Evolutionary conservation across 2,888 invertebrate genomes (phyloP).

Genomic region (Synergus laeviventris): DNA sequence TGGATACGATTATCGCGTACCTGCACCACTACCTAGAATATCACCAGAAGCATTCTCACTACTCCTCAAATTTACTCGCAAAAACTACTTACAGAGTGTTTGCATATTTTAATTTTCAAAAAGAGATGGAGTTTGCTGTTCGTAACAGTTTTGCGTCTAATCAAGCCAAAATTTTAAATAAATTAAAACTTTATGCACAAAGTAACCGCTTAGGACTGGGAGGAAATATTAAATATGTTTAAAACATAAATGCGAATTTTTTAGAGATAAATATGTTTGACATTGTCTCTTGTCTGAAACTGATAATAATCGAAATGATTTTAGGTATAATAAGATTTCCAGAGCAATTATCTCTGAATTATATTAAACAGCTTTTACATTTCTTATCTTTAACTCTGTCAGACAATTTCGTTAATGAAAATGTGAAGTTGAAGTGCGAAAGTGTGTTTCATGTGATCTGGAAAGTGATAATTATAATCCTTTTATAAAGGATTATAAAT

Average conservation of each 20-base stretch:
- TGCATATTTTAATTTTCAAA: not conserved
- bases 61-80: constrained; percentile 7
- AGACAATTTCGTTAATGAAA: not conserved
- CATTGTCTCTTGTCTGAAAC: constrained; percentile 25
- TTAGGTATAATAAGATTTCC: constrained; percentile 3
- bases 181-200: not conserved
- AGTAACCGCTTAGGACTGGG: not conserved
- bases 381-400: not conserved
- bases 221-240: not conserved
- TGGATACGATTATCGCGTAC: constrained; percentile 26
- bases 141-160: not conserved
- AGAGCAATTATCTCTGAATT: constrained; percentile 6
- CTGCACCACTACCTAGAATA: constrained; percentile 14
- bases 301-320: constrained; percentile 17
- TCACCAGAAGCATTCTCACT: not conserved
- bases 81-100: not conserved
- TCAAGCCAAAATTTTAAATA: not conserved
- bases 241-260: not conserved
- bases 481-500: too few relatives aligned
- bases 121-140: not conserved
- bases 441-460: too few relatives aligned
- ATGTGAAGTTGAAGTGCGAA: not conserved
- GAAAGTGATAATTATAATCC: too few relatives aligned
- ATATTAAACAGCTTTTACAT: not conserved
- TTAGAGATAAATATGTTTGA: constrained; percentile 29